Evolutionary conservation across 2,888 invertebrate species (phyloP).

Genomic region (Sialis fuliginosa): DNA sequence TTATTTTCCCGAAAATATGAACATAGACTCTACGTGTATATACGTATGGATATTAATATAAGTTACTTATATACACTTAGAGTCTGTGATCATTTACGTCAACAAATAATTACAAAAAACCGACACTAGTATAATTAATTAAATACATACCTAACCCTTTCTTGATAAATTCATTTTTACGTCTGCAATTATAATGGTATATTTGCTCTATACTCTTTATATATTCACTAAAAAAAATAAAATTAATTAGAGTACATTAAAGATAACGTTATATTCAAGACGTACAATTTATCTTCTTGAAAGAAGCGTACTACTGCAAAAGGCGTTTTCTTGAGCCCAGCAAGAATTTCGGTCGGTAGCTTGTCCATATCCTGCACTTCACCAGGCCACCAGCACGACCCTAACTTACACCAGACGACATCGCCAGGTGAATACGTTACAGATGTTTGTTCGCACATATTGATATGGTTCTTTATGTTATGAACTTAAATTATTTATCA

Average conservation of each 20-base stretch:
- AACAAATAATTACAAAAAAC: no score
- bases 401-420: conserved; percentile 72
- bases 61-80: no score
- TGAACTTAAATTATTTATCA: neutral
- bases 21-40: no score
- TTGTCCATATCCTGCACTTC: conserved; percentile 45
- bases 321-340: conserved; percentile 49
- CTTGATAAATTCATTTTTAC: conserved; percentile 64
- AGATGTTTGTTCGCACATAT: conserved; percentile 54
- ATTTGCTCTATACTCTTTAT: conserved; percentile 54
- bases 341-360: conserved; percentile 47
- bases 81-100: no score
- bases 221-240: conserved; percentile 51
- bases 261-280: conserved; percentile 11
- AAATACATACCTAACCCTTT: conserved; percentile 58
- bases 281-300: conserved; percentile 70
- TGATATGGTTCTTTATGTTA: conserved; percentile 7
- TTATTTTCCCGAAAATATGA: no score
- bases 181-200: conserved; percentile 57
- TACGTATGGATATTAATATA: no score
- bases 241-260: neutral
- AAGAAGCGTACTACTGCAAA: conserved; percentile 73
- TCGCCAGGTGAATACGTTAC: conserved; percentile 53
- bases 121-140: conserved; percentile 1
- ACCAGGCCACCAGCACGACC: conserved; percentile 74